Conservation (phyloP, 2,888 invertebrate genomes). For the Schizotus pectinicornis region DNA sequence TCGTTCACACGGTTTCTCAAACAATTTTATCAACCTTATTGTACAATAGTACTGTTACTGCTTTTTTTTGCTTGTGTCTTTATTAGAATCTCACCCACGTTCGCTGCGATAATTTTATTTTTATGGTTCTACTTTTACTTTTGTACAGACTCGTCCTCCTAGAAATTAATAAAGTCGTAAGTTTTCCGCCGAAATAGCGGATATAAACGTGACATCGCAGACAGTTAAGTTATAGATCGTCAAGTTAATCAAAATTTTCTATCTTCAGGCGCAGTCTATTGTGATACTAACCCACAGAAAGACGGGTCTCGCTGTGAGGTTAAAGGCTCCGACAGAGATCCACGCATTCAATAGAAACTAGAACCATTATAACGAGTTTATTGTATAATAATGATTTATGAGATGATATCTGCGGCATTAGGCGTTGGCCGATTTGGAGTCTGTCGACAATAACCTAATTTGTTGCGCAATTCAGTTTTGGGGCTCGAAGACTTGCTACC, state of each 20-base stretch:
- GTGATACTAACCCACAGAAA: conserved; percentile 27
- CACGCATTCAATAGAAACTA: conserved; percentile 28
- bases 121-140: neutral
- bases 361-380: conserved; percentile 29
- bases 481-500: no score
- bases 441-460: conserved; percentile 20
- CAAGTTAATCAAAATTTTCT: conserved; percentile 15
- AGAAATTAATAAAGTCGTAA: neutral
- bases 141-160: no score
- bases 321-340: conserved; percentile 23
- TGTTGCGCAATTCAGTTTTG: conserved; percentile 9
- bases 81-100: no score
- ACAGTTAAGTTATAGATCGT: conserved; percentile 4
- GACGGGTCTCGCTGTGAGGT: conserved; percentile 16
- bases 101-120: no score
- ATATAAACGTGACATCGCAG: conserved; percentile 8
- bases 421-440: conserved; percentile 23
- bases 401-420: conserved; percentile 22
- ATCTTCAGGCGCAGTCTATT: conserved; percentile 17
- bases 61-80: neutral
- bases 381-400: conserved; percentile 28
- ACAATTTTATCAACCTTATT: conserved; percentile 6
- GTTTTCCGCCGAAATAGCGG: neutral
- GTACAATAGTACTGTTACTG: conserved; percentile 1
- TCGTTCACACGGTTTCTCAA: conserved; percentile 13